A percentile compares a stretch with the other conserved stretches of the same genome.
Conservation (phyloP, 2,888 invertebrate genomes). For the Homarus gammarus region DNA sequence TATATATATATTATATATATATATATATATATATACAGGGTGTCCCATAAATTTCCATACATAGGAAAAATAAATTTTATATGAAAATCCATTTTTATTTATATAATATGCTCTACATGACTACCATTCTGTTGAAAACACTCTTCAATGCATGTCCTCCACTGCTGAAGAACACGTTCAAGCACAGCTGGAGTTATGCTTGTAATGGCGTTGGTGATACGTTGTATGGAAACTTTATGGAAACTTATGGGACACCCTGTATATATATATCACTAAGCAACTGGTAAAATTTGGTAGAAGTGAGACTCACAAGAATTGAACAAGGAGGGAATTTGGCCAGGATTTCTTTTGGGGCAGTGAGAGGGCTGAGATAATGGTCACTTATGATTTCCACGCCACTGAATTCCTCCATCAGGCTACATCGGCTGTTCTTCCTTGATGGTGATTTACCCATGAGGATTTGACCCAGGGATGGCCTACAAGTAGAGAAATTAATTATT, state of each 20-base stretch:
- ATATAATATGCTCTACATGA: too few species aligned
- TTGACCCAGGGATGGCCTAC: constrained; percentile 81
- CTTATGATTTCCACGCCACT: constrained; percentile 62
- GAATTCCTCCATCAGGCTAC: constrained; percentile 68
- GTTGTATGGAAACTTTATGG: too few species aligned
- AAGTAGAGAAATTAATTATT: constrained; percentile 78
- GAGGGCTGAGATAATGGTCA: constrained; percentile 69
- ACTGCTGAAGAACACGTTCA: too few species aligned
- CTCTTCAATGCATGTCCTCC: too few species aligned
- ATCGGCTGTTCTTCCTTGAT: constrained; percentile 48
- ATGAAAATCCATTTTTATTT: too few species aligned
- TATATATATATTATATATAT: constrained; percentile 4
- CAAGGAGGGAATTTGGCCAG: constrained; percentile 63
- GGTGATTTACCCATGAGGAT: constrained; percentile 40
- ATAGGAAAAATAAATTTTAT: too few species aligned
- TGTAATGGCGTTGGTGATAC: too few species aligned
- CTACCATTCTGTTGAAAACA: too few species aligned
- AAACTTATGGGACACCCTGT: too few species aligned
- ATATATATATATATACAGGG: too few species aligned
- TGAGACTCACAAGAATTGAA: constrained; percentile 50
- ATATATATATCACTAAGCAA: background rate
- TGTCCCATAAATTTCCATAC: too few species aligned
- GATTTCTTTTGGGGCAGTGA: constrained; percentile 57
- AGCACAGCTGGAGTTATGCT: too few species aligned
- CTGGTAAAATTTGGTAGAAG: background rate